Evolutionary conservation across 2,797 vertebrate genomes (phyloP).

Genomic region (Tiaroga cobitis): DNA sequence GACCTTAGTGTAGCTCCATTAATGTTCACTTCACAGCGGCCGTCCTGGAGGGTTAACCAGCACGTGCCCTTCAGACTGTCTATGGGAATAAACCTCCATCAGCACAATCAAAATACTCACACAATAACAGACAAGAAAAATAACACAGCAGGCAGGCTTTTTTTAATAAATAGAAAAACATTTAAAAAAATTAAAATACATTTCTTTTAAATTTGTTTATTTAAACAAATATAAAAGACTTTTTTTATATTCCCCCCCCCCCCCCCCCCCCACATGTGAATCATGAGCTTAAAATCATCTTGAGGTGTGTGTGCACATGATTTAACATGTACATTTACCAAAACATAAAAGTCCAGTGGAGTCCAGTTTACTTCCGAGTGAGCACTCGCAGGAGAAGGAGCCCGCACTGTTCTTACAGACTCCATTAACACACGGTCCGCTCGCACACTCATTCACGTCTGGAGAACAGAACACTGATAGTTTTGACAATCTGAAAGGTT

Average conservation of each 20-base stretch:
- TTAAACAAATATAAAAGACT: no score
- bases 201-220: not conserved
- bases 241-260: no score
- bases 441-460: conserved; percentile 82
- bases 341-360: conserved; percentile 76
- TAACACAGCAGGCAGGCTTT: not conserved
- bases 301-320: not conserved
- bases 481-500: not conserved
- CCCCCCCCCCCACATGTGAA: not conserved
- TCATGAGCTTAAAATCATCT: not conserved
- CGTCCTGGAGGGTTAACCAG: conserved; percentile 79
- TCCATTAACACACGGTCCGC: conserved; percentile 74
- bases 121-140: not conserved
- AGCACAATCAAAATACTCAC: not conserved
- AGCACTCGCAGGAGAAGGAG: conserved; percentile 80
- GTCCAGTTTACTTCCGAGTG: conserved; percentile 76
- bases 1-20: conserved; percentile 82
- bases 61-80: conserved; percentile 82
- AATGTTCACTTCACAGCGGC: conserved; percentile 81
- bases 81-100: conserved; percentile 52
- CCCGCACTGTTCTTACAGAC: conserved; percentile 79
- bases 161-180: not conserved
- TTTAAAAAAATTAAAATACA: not conserved
- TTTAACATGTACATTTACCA: conserved; percentile 65
- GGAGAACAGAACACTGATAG: conserved; percentile 43